phyloP scores from a whole-genome alignment of 1,140 invertebrate genomes.

The Wiebesia pumilae region DNA sequence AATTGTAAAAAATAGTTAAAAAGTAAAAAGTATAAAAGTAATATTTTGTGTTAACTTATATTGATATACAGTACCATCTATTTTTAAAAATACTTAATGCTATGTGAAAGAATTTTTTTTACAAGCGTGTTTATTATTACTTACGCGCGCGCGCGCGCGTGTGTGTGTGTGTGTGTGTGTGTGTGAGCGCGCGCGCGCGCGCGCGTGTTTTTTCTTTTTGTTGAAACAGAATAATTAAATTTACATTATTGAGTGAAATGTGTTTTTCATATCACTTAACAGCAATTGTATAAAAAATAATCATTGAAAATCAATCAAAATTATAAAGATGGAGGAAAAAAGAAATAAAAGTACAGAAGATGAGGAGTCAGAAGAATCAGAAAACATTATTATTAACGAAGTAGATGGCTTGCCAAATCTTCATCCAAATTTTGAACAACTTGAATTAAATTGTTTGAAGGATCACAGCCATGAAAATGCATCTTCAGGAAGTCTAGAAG shows the following conservation, averaged over 20 bases:
- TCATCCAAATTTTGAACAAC: conserved; percentile 80
- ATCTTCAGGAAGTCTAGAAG: conserved; percentile 75
- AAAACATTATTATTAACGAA: conserved; percentile 87
- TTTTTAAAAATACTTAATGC: neutral
- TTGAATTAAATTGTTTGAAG: conserved; percentile 61
- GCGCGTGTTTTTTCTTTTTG: neutral
- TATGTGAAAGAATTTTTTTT: neutral
- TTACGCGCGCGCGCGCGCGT: neutral
- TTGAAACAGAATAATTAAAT: neutral
- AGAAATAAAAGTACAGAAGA: conserved; percentile 64
- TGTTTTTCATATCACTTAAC: conserved; percentile 1
- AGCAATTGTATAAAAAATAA: conserved; percentile 1
- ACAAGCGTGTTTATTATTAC: neutral
- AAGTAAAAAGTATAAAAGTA: neutral
- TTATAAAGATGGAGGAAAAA: conserved; percentile 67
- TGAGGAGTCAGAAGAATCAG: conserved; percentile 74
- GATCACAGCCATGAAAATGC: conserved; percentile 69
- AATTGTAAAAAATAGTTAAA: neutral
- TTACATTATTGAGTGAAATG: conserved; percentile 10
- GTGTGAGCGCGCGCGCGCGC: no score
- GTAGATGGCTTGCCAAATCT: conserved; percentile 88
- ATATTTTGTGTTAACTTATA: neutral
- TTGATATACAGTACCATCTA: neutral
- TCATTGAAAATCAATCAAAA: neutral
- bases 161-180: no score